Conservation (phyloP, 1,140 invertebrate genomes). For the Drosophila novamexicana region DNA sequence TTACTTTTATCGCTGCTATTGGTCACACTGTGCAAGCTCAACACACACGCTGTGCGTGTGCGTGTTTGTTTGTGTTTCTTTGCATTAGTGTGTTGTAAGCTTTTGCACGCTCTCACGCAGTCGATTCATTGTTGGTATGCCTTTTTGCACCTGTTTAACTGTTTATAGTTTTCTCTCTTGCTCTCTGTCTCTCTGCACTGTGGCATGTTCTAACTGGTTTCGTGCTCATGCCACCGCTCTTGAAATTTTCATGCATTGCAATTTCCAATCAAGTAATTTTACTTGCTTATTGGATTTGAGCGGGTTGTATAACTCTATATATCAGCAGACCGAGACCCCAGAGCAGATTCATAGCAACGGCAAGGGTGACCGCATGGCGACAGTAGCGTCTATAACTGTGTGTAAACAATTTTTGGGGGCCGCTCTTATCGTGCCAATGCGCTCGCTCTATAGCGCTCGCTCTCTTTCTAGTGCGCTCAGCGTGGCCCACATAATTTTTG, state of each 20-base stretch:
- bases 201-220: constrained; percentile 66
- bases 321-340: constrained; percentile 15
- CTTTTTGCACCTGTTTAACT: constrained; percentile 78
- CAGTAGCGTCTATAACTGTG: constrained; percentile 48
- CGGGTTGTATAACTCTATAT: constrained; percentile 60
- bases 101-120: constrained; percentile 28
- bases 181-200: constrained; percentile 29
- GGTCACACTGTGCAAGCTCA: constrained; percentile 49
- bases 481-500: constrained; percentile 78
- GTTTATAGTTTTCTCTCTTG: constrained; percentile 59
- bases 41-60: constrained; percentile 12
- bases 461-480: constrained; percentile 54
- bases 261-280: constrained; percentile 62
- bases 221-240: constrained; percentile 26
- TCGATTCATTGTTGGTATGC: constrained; percentile 47
- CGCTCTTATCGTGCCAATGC: constrained; percentile 41
- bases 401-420: constrained; percentile 51
- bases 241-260: constrained; percentile 66
- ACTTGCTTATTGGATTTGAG: constrained; percentile 52
- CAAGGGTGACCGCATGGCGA: constrained; percentile 29
- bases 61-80: constrained; percentile 5
- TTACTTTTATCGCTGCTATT: constrained; percentile 12
- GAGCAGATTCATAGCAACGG: constrained; percentile 18
- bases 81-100: constrained; percentile 18
- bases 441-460: constrained; percentile 23